These are phyloP conservation scores for Spodoptera exigua DNA, from an alignment of 2,888 invertebrate genomes.

Conservation along the genomic window DNA sequence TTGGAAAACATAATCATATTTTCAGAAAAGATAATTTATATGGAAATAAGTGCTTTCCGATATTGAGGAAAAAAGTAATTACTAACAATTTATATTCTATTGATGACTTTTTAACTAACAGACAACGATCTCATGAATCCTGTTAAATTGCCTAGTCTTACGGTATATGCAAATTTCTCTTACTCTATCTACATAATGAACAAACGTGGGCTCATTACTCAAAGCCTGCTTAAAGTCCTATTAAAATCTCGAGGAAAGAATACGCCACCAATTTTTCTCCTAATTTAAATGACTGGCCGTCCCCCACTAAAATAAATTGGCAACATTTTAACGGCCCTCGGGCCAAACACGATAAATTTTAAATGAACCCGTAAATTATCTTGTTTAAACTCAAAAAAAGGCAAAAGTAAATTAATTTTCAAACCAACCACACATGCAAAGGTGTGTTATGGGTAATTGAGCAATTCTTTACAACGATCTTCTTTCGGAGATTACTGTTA, in stretches of 20 bases:
- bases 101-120: too few species aligned
- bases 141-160: slow-evolving; percentile 5
- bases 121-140: background rate
- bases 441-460: slow-evolving; percentile 70
- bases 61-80: background rate
- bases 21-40: too few species aligned
- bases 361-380: slow-evolving; percentile 76
- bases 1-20: too few species aligned
- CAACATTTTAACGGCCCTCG: slow-evolving; percentile 60
- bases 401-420: slow-evolving; percentile 73
- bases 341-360: slow-evolving; percentile 72
- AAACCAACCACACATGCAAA: slow-evolving; percentile 67
- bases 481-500: slow-evolving; percentile 46
- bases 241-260: slow-evolving; percentile 53
- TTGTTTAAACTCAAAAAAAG: slow-evolving; percentile 76
- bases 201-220: slow-evolving; percentile 36
- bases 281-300: slow-evolving; percentile 51
- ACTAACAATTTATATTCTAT: background rate
- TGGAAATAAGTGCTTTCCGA: too few species aligned
- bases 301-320: slow-evolving; percentile 57
- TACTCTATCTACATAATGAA: slow-evolving; percentile 28
- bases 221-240: slow-evolving; percentile 38
- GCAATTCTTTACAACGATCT: slow-evolving; percentile 66
- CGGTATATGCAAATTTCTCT: background rate
- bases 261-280: slow-evolving; percentile 47